phyloP scores from a whole-genome alignment of 2,113 vertebrate species.

The Clupea harengus region DNA sequence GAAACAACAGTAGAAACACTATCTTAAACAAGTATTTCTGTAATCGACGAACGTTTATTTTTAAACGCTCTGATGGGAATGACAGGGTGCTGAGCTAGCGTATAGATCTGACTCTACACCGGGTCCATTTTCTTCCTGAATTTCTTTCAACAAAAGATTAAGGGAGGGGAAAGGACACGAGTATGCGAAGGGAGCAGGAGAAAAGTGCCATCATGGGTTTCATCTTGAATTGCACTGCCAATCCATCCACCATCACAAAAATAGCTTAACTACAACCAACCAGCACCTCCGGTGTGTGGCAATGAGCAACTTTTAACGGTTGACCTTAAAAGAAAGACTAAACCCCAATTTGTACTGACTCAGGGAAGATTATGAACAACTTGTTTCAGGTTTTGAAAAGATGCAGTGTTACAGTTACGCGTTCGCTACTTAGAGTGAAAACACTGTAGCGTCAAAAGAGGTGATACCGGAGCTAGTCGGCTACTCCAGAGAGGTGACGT shows the following conservation, averaged over 20 bases:
- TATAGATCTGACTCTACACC: conserved; percentile 54
- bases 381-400: background rate
- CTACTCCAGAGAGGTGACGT: conserved; percentile 61
- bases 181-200: conserved; percentile 62
- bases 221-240: conserved; percentile 70
- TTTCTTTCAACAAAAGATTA: conserved; percentile 78
- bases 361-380: background rate
- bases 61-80: conserved; percentile 8
- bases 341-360: background rate
- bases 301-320: conserved; percentile 33
- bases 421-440: conserved; percentile 52
- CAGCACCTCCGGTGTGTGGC: conserved; percentile 34
- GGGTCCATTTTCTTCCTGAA: conserved; percentile 75
- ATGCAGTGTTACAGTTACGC: background rate
- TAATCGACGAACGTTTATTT: background rate
- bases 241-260: conserved; percentile 55
- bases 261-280: conserved; percentile 35
- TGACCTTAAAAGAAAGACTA: conserved; percentile 38
- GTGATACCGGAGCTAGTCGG: conserved; percentile 39
- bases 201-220: conserved; percentile 76
- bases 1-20: conserved; percentile 31
- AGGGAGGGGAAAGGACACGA: conserved; percentile 68
- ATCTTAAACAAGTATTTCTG: conserved; percentile 5
- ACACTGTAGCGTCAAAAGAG: conserved; percentile 34
- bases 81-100: background rate